A percentile compares a stretch with the other conserved stretches of the same genome.
phyloP scores from a whole-genome alignment of 2,113 vertebrate species.

The Sminthopsis crassicaudata region DNA sequence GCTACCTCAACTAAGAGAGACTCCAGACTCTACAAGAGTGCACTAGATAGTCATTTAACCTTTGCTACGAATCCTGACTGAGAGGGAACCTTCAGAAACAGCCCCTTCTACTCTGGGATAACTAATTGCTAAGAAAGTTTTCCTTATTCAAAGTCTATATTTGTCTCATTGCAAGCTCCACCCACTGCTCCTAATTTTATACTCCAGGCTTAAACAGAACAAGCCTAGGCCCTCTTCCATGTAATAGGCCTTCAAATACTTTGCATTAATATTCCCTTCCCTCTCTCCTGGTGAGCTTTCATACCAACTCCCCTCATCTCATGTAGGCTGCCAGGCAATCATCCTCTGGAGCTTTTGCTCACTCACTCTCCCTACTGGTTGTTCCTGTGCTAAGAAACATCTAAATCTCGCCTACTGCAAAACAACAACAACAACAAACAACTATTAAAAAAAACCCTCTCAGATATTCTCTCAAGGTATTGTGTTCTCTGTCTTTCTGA shows the following conservation, averaged over 20 bases:
- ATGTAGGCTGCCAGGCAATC: not conserved
- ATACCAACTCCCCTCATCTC: not conserved
- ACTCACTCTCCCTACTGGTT: not conserved
- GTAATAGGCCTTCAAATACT: not conserved
- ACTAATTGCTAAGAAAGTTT: not conserved
- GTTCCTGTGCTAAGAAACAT: not conserved
- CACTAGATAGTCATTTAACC: not conserved
- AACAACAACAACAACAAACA: no score
- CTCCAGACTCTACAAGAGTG: not conserved
- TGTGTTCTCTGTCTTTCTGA: not conserved
- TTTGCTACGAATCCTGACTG: not conserved
- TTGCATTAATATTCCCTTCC: not conserved
- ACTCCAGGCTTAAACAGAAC: not conserved
- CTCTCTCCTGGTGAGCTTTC: not conserved
- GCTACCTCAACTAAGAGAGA: not conserved
- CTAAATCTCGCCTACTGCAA: not conserved
- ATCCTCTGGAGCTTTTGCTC: not conserved
- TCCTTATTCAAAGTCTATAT: not conserved
- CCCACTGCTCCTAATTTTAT: not conserved
- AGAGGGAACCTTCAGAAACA: not conserved
- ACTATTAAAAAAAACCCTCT: no score
- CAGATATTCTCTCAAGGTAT: not conserved
- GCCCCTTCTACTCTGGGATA: not conserved
- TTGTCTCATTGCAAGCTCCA: not conserved
- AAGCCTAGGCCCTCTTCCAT: not conserved